Percentiles rank a stretch among this genome's conserved stretches.
phyloP scores from a whole-genome alignment of 2,797 vertebrate species.

The Lophius americanus region DNA sequence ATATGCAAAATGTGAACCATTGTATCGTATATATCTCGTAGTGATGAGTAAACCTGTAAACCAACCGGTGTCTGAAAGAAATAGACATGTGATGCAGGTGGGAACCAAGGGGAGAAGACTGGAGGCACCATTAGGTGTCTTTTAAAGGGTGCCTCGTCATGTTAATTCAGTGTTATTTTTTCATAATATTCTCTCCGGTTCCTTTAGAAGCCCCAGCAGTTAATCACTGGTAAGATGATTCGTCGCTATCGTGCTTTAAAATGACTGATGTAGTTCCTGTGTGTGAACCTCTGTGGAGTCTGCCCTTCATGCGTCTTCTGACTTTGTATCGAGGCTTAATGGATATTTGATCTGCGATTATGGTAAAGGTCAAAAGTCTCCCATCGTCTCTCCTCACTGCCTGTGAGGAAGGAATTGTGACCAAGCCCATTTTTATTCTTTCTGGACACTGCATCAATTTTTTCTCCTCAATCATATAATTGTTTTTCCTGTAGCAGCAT shows the following conservation, averaged over 20 bases:
- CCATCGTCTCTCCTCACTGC: neutral
- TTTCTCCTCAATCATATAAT: neutral
- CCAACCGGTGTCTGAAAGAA: slow-evolving; percentile 67
- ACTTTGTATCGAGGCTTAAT: slow-evolving; percentile 48
- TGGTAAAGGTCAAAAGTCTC: slow-evolving; percentile 22
- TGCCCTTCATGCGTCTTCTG: slow-evolving; percentile 33
- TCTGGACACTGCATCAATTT: slow-evolving; percentile 7
- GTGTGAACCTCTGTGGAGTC: slow-evolving; percentile 39
- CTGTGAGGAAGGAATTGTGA: slow-evolving; percentile 19
- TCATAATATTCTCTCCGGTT: slow-evolving; percentile 46
- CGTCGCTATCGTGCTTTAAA: slow-evolving; percentile 69
- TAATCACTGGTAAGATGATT: slow-evolving; percentile 48
- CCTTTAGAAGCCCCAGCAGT: slow-evolving; percentile 49
- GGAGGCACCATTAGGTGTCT: slow-evolving; percentile 31
- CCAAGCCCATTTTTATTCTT: slow-evolving; percentile 43
- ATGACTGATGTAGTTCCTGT: slow-evolving; percentile 55
- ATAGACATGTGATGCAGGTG: slow-evolving; percentile 49
- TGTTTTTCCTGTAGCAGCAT: slow-evolving; percentile 5
- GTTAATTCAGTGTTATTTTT: slow-evolving; percentile 67
- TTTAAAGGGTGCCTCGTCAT: slow-evolving; percentile 35
- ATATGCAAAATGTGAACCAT: slow-evolving; percentile 83
- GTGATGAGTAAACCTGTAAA: slow-evolving; percentile 77
- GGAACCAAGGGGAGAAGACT: slow-evolving; percentile 56
- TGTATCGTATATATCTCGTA: slow-evolving; percentile 80
- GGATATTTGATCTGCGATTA: slow-evolving; percentile 51